A percentile compares a stretch with the other conserved stretches of the same genome.
phyloP scores from a whole-genome alignment of 2,888 invertebrate species.

The Dicycla oo region DNA sequence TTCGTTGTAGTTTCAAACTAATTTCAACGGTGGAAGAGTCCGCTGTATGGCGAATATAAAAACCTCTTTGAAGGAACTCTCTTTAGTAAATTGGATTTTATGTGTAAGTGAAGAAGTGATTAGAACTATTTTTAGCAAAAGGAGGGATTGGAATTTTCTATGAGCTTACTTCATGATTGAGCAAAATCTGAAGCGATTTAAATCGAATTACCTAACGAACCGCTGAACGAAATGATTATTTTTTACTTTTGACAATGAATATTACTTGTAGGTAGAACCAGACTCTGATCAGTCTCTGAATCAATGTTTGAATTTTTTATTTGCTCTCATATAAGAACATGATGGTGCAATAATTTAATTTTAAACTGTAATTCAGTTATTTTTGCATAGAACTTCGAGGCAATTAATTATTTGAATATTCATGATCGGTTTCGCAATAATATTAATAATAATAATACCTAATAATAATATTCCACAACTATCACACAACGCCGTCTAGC shows the following conservation, averaged over 20 bases:
- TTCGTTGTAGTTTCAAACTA: constrained; percentile 70
- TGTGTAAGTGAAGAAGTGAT: constrained; percentile 17
- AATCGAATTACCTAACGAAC: constrained; percentile 23
- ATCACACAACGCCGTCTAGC: no score
- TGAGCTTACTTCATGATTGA: constrained; percentile 25
- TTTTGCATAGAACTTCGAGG: no score
- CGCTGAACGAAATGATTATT: no score
- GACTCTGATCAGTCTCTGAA: not conserved
- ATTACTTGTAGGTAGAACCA: no score
- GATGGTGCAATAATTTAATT: not conserved
- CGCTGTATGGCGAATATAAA: constrained; percentile 63
- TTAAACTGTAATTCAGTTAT: not conserved
- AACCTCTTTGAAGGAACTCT: constrained; percentile 54
- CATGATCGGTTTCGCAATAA: not conserved
- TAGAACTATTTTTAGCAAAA: constrained; percentile 38
- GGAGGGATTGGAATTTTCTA: not conserved
- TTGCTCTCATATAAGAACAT: not conserved
- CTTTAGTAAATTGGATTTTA: constrained; percentile 56
- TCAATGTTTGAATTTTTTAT: not conserved
- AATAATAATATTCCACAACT: no score
- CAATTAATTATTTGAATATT: not conserved
- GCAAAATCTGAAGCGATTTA: constrained; percentile 18
- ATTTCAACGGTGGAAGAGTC: constrained; percentile 63
- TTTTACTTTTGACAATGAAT: not conserved
- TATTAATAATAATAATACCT: no score